Evolutionary conservation across 2,888 invertebrate species (phyloP).

Genomic region (Artemia sinica): DNA sequence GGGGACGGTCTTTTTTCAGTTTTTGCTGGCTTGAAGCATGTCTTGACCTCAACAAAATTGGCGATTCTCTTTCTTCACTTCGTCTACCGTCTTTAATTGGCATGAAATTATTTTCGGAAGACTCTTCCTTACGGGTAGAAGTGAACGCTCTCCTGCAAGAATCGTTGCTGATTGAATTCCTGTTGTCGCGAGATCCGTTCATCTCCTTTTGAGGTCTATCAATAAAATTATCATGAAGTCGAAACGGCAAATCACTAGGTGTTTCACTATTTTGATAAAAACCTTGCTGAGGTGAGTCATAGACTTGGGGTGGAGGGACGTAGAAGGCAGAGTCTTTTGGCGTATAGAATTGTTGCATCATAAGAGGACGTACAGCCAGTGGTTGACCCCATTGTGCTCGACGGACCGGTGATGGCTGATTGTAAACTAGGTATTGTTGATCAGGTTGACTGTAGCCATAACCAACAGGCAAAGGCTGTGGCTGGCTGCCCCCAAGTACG

Average conservation of each 20-base stretch:
- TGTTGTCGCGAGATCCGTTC: neutral
- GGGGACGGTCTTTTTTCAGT: neutral
- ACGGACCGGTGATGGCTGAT: slow-evolving; percentile 23
- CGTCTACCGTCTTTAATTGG: slow-evolving; percentile 5
- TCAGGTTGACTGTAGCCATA: slow-evolving; percentile 19
- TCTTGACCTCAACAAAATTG: neutral
- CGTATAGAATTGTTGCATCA: slow-evolving; percentile 6
- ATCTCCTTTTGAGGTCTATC: slow-evolving; percentile 21
- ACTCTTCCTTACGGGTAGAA: neutral
- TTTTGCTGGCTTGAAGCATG: slow-evolving; percentile 2
- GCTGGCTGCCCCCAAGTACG: slow-evolving; percentile 53
- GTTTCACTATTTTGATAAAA: neutral
- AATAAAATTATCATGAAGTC: slow-evolving; percentile 23
- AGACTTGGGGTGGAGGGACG: slow-evolving; percentile 40
- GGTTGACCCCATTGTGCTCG: slow-evolving; percentile 24
- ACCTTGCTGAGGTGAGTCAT: slow-evolving; percentile 29
- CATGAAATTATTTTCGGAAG: neutral
- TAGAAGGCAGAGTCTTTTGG: neutral
- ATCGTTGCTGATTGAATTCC: neutral
- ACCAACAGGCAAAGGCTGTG: slow-evolving; percentile 29
- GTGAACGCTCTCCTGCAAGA: neutral
- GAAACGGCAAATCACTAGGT: slow-evolving; percentile 23
- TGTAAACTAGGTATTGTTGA: neutral
- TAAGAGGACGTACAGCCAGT: slow-evolving; percentile 22
- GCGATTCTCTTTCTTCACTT: slow-evolving; percentile 1